A percentile compares a stretch with the other conserved stretches of the same genome.
phyloP scores from a whole-genome alignment of 2,797 vertebrate genomes.

The Leuciscus waleckii region DNA sequence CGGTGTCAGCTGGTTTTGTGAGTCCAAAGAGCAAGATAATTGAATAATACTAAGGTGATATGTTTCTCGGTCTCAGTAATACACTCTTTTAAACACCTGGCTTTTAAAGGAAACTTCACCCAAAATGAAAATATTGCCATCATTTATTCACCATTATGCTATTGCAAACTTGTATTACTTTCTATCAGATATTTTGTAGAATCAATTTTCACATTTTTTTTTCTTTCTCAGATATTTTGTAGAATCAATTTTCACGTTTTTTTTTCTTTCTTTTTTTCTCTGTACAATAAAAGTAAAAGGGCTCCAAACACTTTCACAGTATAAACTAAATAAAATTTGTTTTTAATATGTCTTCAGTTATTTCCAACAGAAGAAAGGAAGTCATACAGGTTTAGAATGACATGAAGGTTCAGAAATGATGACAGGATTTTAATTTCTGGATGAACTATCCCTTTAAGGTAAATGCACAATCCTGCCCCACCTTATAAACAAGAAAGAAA shows the following conservation, averaged over 20 bases:
- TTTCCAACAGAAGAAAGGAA: background rate
- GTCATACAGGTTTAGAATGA: background rate
- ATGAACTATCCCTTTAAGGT: background rate
- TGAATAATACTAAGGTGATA: slow-evolving; percentile 6
- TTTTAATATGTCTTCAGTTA: background rate
- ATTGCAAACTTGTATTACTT: background rate
- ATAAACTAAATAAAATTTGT: no score
- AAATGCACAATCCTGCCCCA: background rate
- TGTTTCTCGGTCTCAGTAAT: background rate
- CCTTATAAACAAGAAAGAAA: background rate
- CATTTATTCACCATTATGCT: background rate
- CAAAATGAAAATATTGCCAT: background rate
- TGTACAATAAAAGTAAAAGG: background rate
- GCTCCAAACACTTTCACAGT: background rate
- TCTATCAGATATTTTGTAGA: background rate
- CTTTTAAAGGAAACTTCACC: background rate
- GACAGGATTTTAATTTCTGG: background rate
- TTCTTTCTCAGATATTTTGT: background rate
- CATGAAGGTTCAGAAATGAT: background rate
- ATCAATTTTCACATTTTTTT: background rate
- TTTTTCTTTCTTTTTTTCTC: no score
- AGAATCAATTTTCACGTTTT: background rate
- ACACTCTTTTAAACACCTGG: slow-evolving; percentile 6
- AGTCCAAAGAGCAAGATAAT: slow-evolving; percentile 22
- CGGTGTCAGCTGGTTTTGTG: background rate